Conservation (phyloP, 2,797 vertebrate genomes). For the Spheniscus humboldti region DNA sequence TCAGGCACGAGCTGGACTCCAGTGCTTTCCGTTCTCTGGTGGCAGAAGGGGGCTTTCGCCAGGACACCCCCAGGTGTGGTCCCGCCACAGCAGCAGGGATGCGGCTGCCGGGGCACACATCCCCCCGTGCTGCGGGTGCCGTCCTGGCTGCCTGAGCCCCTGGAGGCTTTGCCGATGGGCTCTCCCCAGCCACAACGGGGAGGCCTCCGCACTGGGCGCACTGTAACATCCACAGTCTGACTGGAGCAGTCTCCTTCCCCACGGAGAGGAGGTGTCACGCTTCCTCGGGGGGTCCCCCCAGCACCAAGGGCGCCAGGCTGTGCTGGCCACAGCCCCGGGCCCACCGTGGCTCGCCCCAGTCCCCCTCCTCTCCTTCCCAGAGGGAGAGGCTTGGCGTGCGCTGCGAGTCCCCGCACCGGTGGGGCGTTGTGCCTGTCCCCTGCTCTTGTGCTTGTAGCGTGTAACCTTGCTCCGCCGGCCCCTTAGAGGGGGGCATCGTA, state of each 20-base stretch:
- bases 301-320: background rate
- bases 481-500: conserved; percentile 90
- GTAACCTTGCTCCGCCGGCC: background rate
- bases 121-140: background rate
- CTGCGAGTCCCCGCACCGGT: background rate
- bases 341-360: background rate
- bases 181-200: background rate
- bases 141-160: background rate
- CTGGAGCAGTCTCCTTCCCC: background rate
- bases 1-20: conserved; percentile 50
- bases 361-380: background rate
- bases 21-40: conserved; percentile 10
- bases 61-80: background rate
- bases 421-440: background rate
- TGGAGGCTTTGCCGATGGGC: background rate
- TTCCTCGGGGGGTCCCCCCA: background rate
- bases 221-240: conserved; percentile 20
- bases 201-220: background rate
- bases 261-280: rapidly evolving
- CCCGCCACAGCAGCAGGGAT: rapidly evolving
- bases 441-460: conserved; percentile 73
- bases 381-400: background rate
- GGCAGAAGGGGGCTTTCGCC: background rate
- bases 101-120: rapidly evolving
- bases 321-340: background rate